Conservation (phyloP, 2,113 vertebrate genomes). For the Pitta sordida region DNA sequence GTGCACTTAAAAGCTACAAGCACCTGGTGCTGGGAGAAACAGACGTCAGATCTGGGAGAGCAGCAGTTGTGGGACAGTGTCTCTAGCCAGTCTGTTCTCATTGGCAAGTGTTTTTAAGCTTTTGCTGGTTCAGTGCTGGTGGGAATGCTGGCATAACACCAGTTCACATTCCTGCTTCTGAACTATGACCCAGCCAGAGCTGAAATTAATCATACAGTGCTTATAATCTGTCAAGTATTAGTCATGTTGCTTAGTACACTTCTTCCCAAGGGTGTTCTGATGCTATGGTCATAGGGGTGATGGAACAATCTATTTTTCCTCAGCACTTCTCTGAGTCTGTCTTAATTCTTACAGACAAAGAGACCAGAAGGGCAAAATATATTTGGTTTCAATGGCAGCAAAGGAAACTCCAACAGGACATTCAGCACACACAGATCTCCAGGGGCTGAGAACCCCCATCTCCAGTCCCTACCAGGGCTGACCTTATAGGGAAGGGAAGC, state of each 20-base stretch:
- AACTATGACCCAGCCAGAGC: background rate
- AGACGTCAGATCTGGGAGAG: background rate
- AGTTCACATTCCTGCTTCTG: background rate
- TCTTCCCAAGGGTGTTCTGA: background rate
- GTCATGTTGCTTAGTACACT: background rate
- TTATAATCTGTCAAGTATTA: conserved; percentile 7
- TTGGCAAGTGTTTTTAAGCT: background rate
- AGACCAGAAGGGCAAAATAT: background rate
- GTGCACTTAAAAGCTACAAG: background rate
- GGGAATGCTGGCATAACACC: background rate
- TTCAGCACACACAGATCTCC: background rate
- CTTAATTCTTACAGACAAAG: background rate
- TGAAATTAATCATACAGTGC: background rate
- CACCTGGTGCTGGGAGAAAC: background rate
- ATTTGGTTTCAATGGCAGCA: background rate
- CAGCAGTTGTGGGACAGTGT: background rate
- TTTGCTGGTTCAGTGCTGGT: background rate
- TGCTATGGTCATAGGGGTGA: background rate
- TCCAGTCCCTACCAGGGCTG: background rate
- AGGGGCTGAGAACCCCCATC: background rate
- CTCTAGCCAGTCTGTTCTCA: background rate
- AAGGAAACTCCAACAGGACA: background rate
- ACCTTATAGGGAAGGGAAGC: background rate
- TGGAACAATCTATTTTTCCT: background rate
- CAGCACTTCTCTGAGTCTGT: background rate